Conservation (phyloP, 2,797 vertebrate genomes). For the Lophius americanus region DNA sequence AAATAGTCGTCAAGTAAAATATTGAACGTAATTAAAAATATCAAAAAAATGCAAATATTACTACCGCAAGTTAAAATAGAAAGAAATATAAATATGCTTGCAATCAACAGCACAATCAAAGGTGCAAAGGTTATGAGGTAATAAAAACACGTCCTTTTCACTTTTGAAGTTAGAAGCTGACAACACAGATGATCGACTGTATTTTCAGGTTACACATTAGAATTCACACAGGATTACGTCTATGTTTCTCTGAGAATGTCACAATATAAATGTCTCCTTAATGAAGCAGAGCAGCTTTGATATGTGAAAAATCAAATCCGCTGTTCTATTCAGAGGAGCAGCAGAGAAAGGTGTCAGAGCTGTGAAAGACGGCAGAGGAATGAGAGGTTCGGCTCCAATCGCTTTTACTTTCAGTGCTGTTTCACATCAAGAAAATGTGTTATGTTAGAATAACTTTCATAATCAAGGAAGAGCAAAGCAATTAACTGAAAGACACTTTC, state of each 20-base stretch:
- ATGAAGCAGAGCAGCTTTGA: slow-evolving; percentile 36
- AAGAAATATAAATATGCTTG: neutral
- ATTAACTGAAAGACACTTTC: neutral
- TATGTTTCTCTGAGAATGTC: slow-evolving; percentile 17
- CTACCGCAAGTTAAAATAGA: neutral
- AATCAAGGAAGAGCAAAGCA: slow-evolving; percentile 7
- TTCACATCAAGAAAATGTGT: slow-evolving; percentile 5
- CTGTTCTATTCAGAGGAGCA: slow-evolving; percentile 28
- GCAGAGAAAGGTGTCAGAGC: slow-evolving; percentile 33
- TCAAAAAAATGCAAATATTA: neutral
- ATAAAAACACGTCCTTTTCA: too few species aligned
- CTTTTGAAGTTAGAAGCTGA: neutral
- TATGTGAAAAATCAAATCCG: slow-evolving; percentile 49
- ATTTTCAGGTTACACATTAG: slow-evolving; percentile 50
- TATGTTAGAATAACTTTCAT: slow-evolving; percentile 8
- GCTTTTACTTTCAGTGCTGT: slow-evolving; percentile 33
- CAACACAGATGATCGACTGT: slow-evolving; percentile 12
- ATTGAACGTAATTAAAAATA: neutral
- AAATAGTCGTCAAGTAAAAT: neutral
- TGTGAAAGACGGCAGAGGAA: slow-evolving; percentile 27
- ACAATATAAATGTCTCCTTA: slow-evolving; percentile 28
- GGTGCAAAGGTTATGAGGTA: too few species aligned
- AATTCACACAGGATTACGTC: slow-evolving; percentile 38
- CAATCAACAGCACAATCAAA: neutral
- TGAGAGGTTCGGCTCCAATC: slow-evolving; percentile 12